phyloP scores from a whole-genome alignment of 2,113 vertebrate genomes.

The Trinectes maculatus region DNA sequence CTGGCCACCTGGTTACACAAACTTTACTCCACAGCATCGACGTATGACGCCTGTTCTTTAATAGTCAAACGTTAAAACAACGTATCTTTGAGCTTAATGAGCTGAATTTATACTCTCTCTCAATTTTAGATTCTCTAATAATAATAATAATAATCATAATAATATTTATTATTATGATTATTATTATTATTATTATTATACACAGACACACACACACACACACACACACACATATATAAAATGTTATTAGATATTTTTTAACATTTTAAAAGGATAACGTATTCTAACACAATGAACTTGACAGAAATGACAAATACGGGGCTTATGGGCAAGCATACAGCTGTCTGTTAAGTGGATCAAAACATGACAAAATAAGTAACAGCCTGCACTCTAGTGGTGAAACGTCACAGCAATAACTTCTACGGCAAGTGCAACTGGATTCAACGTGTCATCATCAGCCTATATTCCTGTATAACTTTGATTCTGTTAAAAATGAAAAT shows the following conservation, averaged over 20 bases:
- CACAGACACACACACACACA: too few species aligned
- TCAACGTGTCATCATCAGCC: neutral
- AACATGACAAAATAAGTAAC: constrained; percentile 47
- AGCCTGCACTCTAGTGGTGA: constrained; percentile 79
- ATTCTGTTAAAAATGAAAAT: neutral
- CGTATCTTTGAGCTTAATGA: too few species aligned
- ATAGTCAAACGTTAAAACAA: neutral
- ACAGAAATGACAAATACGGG: constrained; percentile 14
- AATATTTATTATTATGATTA: neutral
- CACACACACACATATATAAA: too few species aligned
- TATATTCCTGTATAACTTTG: neutral
- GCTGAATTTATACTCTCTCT: too few species aligned
- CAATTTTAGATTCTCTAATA: neutral
- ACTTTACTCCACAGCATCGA: neutral
- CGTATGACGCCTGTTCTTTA: constrained; percentile 5
- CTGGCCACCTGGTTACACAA: constrained; percentile 9
- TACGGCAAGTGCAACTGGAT: neutral
- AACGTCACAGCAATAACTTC: constrained; percentile 22
- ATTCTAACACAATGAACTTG: neutral
- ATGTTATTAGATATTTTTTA: too few species aligned
- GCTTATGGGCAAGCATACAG: constrained; percentile 6
- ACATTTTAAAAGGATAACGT: neutral
- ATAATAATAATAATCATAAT: too few species aligned
- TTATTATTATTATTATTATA: neutral
- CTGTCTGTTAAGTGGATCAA: constrained; percentile 10